Evolutionary conservation across 1,140 invertebrate genomes (phyloP).

Genomic region (Pinna nobilis): DNA sequence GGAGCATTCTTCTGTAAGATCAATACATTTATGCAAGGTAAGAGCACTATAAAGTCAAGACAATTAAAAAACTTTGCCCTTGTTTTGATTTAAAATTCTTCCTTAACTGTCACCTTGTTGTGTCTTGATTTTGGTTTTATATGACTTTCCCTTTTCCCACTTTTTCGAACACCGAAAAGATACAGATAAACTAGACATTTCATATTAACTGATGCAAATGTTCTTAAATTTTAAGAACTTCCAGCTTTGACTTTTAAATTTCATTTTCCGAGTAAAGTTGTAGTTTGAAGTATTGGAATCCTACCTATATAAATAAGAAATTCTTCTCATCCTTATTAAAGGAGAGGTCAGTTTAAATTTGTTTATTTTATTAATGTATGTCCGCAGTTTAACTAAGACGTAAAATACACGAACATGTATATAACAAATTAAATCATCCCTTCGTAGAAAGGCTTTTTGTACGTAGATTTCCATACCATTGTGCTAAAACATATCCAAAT

Average conservation of each 20-base stretch:
- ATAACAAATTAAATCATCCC: background rate
- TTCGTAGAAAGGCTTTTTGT: background rate
- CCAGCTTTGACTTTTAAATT: too few relatives aligned
- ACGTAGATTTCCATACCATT: background rate
- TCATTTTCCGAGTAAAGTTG: too few relatives aligned
- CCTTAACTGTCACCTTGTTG: background rate
- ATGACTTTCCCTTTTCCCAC: too few relatives aligned
- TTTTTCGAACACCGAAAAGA: too few relatives aligned
- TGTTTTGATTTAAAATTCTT: background rate
- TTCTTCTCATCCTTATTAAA: too few relatives aligned
- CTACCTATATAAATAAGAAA: too few relatives aligned
- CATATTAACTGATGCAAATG: background rate
- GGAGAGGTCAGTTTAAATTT: too few relatives aligned
- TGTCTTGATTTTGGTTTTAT: background rate
- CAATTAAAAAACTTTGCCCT: background rate
- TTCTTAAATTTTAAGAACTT: too few relatives aligned
- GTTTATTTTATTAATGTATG: too few relatives aligned
- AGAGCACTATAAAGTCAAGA: background rate
- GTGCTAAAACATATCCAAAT: background rate
- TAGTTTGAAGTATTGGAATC: too few relatives aligned
- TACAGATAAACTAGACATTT: background rate
- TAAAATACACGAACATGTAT: background rate
- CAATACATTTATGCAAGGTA: slow-evolving; percentile 76
- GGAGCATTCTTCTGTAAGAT: slow-evolving; percentile 76
- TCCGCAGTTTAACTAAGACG: too few relatives aligned